Base-by-base conservation (phyloP, 1,140 invertebrate species). In the Drosophila nasuta region DNA sequence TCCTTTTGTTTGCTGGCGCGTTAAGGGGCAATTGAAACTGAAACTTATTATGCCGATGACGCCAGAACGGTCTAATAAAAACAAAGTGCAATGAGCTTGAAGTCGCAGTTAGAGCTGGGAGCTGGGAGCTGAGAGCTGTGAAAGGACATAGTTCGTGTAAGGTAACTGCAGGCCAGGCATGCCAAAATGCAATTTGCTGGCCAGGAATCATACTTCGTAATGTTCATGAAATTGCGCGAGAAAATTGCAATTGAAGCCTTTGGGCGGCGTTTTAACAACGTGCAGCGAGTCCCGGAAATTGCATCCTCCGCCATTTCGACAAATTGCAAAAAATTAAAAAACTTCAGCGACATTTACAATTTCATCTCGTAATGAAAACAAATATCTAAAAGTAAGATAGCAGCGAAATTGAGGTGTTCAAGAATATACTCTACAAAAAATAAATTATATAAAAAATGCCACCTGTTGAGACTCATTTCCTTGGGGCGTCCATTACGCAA, bases 1-100 rank as follows among this genome's bases (percentile, higher is more conserved):
- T 67, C 48, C 82, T 54, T 77, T 75, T 69, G 66, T 75, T 25
- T 64, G 67, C 33, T 33, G 17, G 46, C 63, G 48, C 41, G 48
- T 68, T 70, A 56, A 67, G 73, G 74, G 74, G 80, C 80, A 88
- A 88, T 88, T 87, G 74, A 87, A 80, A 87, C 83, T 77, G 77
- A 88, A 88, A 88, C 85, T 83, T 88, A 80, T 88, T 75, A 88
- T 52, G 59, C 59, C 66, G 66, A 77, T 87, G 76, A 76, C 57
- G 65, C 73, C 46, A 64, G 67, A 45, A 46, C 43, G 17, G 49
- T 11, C 51, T 54, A 62, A 72, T 77, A 71, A 82, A 74, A 67
- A 45, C 35, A 51, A 74, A 80, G 58, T 80, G 70, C 67, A 68
- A 52, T 54, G 73, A 46, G 73, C 56, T 69, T 60, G 70, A 52